phyloP scores from a whole-genome alignment of 1,140 invertebrate genomes.

The Forficula auricularia region DNA sequence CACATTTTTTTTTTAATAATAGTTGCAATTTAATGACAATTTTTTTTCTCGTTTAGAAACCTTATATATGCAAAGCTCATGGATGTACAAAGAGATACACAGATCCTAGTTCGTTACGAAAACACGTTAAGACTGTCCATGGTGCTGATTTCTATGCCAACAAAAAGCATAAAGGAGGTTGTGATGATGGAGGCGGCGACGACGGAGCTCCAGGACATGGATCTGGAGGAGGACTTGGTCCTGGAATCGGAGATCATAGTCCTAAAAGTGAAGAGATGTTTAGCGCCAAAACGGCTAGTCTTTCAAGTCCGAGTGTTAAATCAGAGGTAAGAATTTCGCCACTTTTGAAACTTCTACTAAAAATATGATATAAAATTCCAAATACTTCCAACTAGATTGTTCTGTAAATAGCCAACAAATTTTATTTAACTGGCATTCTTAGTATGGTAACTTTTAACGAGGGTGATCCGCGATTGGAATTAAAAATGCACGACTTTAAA shows the following conservation, averaged over 20 bases:
- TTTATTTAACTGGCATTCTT: too few relatives aligned
- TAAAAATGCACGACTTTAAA: too few relatives aligned
- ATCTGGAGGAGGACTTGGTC: slow-evolving; percentile 34
- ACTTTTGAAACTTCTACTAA: too few relatives aligned
- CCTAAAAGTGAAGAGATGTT: slow-evolving; percentile 66
- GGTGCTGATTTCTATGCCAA: slow-evolving; percentile 96
- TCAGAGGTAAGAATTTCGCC: slow-evolving; percentile 48
- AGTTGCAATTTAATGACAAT: too few relatives aligned
- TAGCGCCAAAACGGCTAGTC: slow-evolving; percentile 50
- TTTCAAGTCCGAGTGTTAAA: slow-evolving; percentile 77
- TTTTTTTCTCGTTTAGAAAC: slow-evolving; percentile 94
- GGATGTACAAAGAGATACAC: slow-evolving; percentile 96
- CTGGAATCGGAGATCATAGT: slow-evolving; percentile 48
- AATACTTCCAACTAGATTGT: too few relatives aligned
- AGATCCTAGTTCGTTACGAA: slow-evolving; percentile 81
- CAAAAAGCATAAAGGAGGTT: slow-evolving; percentile 89
- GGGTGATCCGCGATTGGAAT: too few relatives aligned
- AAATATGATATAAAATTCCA: too few relatives aligned
- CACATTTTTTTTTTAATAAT: too few relatives aligned
- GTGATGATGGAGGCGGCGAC: slow-evolving; percentile 34
- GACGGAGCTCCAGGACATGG: slow-evolving; percentile 25
- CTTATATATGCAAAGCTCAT: slow-evolving; percentile 91
- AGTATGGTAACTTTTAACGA: too few relatives aligned
- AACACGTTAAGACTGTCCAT: slow-evolving; percentile 97
- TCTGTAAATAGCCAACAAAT: too few relatives aligned